Evolutionary conservation across 2,888 invertebrate species (phyloP).

Genomic region (Protonemura montana): DNA sequence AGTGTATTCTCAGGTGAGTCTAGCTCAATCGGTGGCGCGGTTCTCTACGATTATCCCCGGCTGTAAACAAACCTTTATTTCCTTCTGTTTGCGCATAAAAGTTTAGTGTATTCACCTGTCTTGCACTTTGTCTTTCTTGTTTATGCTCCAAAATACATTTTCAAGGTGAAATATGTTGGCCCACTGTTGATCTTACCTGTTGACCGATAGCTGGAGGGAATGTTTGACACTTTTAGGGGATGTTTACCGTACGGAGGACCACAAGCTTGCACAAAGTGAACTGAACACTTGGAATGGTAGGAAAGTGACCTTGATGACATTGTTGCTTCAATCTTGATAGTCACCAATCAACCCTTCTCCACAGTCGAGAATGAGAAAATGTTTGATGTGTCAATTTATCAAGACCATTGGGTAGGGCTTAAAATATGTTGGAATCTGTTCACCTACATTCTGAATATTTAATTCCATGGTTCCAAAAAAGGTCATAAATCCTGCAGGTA

Average conservation of each 20-base stretch:
- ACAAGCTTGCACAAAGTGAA: no score
- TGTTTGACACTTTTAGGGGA: not conserved
- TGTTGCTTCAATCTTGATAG: no score
- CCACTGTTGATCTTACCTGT: not conserved
- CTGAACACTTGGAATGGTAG: not conserved
- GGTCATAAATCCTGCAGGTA: not conserved
- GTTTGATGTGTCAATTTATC: no score
- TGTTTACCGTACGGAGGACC: not conserved
- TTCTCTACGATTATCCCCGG: not conserved
- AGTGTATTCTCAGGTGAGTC: not conserved
- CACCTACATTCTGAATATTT: not conserved
- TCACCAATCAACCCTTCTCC: no score
- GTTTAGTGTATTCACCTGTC: not conserved
- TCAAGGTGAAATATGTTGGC: not conserved
- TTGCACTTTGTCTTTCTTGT: constrained; percentile 2
- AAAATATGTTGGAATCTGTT: not conserved
- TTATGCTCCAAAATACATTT: not conserved
- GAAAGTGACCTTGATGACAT: no score
- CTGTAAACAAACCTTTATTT: not conserved
- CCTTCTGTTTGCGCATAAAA: not conserved
- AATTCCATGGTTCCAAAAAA: not conserved
- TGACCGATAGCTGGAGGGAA: constrained; percentile 16
- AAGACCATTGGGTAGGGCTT: no score
- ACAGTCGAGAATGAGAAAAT: no score
- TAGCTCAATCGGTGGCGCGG: not conserved